Percentiles rank a stretch among this genome's conserved stretches.
Conservation (phyloP, 2,888 invertebrate genomes). For the Philopedon plagiatum region DNA sequence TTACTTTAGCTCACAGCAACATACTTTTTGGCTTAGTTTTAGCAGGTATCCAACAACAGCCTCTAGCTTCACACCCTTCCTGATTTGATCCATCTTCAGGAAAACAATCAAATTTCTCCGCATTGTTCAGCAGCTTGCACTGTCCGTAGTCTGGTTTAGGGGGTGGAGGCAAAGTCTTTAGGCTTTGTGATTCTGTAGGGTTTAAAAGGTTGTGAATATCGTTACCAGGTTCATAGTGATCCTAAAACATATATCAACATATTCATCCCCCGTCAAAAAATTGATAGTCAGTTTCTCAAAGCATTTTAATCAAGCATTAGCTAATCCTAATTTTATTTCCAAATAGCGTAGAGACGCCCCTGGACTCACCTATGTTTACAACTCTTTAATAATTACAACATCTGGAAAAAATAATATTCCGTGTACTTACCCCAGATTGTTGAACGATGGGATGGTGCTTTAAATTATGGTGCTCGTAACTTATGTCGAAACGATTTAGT, state of each 20-base stretch:
- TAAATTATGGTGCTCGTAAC: constrained; percentile 58
- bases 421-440: too few relatives aligned
- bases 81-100: constrained; percentile 73
- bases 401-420: too few relatives aligned
- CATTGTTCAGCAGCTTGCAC: constrained; percentile 69
- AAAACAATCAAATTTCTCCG: constrained; percentile 79
- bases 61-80: constrained; percentile 74
- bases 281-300: too few relatives aligned
- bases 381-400: too few relatives aligned
- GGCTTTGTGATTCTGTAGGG: constrained; percentile 17
- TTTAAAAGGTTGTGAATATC: constrained; percentile 55
- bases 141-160: constrained; percentile 65
- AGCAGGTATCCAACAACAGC: constrained; percentile 78
- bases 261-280: too few relatives aligned
- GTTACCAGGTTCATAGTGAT: constrained; percentile 60
- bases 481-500: constrained; percentile 66
- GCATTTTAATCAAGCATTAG: too few relatives aligned
- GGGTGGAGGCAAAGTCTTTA: constrained; percentile 62
- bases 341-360: too few relatives aligned
- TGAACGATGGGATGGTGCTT: constrained; percentile 52
- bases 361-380: too few relatives aligned
- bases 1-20: not conserved
- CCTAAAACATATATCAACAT: too few relatives aligned
- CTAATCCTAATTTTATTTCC: too few relatives aligned
- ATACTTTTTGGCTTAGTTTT: constrained; percentile 54